phyloP scores from a whole-genome alignment of 1,140 invertebrate species.

The Papilio xuthus region DNA sequence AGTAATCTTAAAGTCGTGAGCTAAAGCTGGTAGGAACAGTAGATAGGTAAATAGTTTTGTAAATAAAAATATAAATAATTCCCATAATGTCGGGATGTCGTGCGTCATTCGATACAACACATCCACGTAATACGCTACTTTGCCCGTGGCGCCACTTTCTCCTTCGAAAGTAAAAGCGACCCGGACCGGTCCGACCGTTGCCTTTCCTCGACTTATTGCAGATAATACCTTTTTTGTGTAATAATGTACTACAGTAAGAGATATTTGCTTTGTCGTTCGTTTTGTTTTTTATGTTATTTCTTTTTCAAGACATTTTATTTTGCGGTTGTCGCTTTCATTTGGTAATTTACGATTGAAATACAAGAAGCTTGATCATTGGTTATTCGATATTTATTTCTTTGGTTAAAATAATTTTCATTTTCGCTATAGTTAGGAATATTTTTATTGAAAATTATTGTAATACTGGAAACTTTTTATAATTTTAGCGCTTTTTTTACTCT shows the following conservation, averaged over 20 bases:
- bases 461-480: neutral
- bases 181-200: conserved; percentile 27
- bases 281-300: conserved; percentile 26
- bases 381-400: neutral
- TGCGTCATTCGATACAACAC: conserved; percentile 20
- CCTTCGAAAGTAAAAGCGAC: conserved; percentile 34
- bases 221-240: conserved; percentile 30
- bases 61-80: neutral
- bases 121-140: conserved; percentile 22
- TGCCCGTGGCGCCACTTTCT: conserved; percentile 33
- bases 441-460: neutral
- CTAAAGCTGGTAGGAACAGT: neutral
- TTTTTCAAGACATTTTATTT: conserved; percentile 19
- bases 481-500: neutral
- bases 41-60: no score
- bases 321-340: conserved; percentile 26
- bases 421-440: neutral
- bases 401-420: neutral
- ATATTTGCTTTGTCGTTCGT: conserved; percentile 10
- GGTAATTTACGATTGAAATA: conserved; percentile 5
- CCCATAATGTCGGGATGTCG: neutral
- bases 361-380: neutral
- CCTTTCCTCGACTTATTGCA: conserved; percentile 29
- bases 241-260: conserved; percentile 6
- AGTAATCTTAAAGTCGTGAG: neutral